These are phyloP conservation scores for Colossoma macropomum DNA, from an alignment of 2,113 vertebrate species.

Conservation along the genomic window DNA sequence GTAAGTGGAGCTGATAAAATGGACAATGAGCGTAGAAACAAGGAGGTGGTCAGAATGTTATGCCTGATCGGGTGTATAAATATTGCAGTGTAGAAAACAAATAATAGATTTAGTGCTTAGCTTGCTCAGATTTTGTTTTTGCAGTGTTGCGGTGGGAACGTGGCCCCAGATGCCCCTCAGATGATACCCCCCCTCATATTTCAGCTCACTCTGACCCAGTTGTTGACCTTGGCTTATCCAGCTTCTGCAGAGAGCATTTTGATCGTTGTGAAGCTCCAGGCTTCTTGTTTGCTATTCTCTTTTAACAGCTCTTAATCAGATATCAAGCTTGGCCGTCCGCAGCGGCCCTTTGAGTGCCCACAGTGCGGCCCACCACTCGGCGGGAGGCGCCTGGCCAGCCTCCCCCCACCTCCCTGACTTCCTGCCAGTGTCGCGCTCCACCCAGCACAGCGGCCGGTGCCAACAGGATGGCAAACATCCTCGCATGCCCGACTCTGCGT, in stretches of 20 bases:
- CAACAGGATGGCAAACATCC: slow-evolving; percentile 17
- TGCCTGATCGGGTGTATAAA: too few species aligned
- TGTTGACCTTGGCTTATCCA: neutral
- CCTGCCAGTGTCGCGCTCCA: neutral
- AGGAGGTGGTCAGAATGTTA: too few species aligned
- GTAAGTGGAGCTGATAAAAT: too few species aligned
- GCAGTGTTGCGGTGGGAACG: too few species aligned
- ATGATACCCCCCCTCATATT: neutral
- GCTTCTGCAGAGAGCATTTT: neutral
- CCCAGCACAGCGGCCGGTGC: neutral
- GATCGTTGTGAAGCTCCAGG: slow-evolving; percentile 18
- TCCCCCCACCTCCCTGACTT: neutral
- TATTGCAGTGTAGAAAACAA: too few species aligned
- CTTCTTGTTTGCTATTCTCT: slow-evolving; percentile 7
- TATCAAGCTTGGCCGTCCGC: neutral
- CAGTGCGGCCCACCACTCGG: slow-evolving; percentile 27
- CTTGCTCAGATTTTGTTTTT: too few species aligned
- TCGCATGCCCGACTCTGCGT: slow-evolving; percentile 21
- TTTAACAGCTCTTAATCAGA: neutral
- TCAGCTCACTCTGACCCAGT: neutral
- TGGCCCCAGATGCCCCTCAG: too few species aligned
- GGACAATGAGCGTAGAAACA: too few species aligned
- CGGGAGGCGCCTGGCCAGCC: neutral
- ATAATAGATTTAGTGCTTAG: too few species aligned
- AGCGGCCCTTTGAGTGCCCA: slow-evolving; percentile 48